phyloP scores from a whole-genome alignment of 2,797 vertebrate genomes.

The Chaunax sp. region DNA sequence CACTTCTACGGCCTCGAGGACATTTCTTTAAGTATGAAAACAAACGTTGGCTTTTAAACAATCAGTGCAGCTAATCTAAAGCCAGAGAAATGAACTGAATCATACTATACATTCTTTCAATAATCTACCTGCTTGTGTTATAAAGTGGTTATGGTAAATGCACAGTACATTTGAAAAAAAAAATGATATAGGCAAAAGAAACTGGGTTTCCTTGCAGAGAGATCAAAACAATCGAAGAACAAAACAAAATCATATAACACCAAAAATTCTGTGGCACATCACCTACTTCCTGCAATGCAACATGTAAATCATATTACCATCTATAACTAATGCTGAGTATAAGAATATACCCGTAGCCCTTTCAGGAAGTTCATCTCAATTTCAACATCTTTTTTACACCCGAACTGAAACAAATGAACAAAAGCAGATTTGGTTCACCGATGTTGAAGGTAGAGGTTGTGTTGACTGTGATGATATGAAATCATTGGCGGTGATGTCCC shows the following conservation, averaged over 20 bases:
- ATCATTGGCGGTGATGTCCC: constrained; percentile 16
- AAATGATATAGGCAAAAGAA: constrained; percentile 28
- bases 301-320: constrained; percentile 59
- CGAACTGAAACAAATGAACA: constrained; percentile 32
- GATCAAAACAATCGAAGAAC: constrained; percentile 36
- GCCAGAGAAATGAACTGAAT: constrained; percentile 23
- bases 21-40: constrained; percentile 23
- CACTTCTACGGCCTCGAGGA: constrained; percentile 20
- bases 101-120: constrained; percentile 55
- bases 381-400: constrained; percentile 33
- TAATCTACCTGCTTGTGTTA: constrained; percentile 65
- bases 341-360: constrained; percentile 68
- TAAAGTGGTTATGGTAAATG: constrained; percentile 48
- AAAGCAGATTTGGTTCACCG: constrained; percentile 22
- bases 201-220: constrained; percentile 33
- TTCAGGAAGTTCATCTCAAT: constrained; percentile 55
- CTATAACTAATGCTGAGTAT: constrained; percentile 64
- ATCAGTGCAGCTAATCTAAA: constrained; percentile 33
- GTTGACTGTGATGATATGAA: constrained; percentile 43
- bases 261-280: constrained; percentile 59
- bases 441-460: constrained; percentile 63
- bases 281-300: constrained; percentile 50
- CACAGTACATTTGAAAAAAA: constrained; percentile 51
- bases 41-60: constrained; percentile 19
- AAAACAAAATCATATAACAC: constrained; percentile 41